Percentiles rank a stretch among this genome's conserved stretches.
Evolutionary conservation across 92 coral and sea anemone genomes (phyloP).

Genomic region (Phymanthus crucifer): DNA sequence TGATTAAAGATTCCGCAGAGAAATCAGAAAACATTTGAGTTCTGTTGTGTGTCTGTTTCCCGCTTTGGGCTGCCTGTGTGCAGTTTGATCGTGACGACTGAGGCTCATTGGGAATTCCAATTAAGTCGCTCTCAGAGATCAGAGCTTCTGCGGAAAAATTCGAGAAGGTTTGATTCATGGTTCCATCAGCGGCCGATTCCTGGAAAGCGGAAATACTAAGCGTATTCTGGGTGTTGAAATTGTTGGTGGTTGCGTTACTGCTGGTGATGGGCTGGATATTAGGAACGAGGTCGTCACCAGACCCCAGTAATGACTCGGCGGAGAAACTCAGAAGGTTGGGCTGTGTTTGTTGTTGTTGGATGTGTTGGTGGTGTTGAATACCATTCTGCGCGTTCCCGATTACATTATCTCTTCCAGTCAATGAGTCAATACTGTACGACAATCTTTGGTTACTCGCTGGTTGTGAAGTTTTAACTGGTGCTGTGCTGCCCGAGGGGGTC

Average conservation of each 20-base stretch:
- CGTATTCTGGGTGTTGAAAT: conserved; percentile 25
- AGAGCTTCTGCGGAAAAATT: conserved; percentile 85
- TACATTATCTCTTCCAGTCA: conserved; percentile 53
- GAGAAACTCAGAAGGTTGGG: conserved; percentile 61
- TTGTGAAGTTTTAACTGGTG: conserved; percentile 13
- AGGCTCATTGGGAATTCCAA: conserved; percentile 35
- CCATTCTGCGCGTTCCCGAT: conserved; percentile 23
- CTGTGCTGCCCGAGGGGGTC: conserved; percentile 10
- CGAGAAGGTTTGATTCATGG: conserved; percentile 64
- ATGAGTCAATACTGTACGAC: conserved; percentile 79
- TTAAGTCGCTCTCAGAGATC: conserved; percentile 67
- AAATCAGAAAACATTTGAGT: conserved; percentile 84
- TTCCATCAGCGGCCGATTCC: conserved; percentile 46
- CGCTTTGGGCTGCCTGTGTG: conserved; percentile 55
- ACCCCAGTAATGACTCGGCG: conserved; percentile 72
- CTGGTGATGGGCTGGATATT: conserved; percentile 64
- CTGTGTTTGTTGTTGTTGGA: conserved; percentile 7
- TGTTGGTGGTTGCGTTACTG: conserved; percentile 32
- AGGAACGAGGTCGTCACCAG: conserved; percentile 67
- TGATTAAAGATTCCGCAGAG: conserved; percentile 83
- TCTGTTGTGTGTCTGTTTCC: conserved; percentile 46
- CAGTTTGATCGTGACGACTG: conserved; percentile 30
- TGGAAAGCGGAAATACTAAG: conserved; percentile 52
- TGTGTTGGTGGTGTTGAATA: conserved; percentile 42
- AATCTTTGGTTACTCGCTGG: conserved; percentile 48